These are phyloP conservation scores for Vespertilio murinus DNA, from an alignment of 2,797 vertebrate genomes.

Conservation along the genomic window DNA sequence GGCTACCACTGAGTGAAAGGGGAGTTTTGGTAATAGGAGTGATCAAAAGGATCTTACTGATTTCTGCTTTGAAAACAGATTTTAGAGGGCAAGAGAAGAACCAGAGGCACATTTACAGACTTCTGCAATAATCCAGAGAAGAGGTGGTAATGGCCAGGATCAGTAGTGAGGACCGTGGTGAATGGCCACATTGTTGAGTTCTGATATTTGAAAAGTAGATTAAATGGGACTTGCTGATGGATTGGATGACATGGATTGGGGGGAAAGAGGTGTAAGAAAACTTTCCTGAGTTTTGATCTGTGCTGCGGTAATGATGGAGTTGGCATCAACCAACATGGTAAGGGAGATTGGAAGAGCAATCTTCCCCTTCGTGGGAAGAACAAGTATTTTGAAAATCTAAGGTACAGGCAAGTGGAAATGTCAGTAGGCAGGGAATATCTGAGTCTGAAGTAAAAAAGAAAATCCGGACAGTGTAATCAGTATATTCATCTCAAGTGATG, in stretches of 20 bases:
- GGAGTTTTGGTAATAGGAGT: background rate
- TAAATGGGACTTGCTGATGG: background rate
- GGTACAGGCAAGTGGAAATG: background rate
- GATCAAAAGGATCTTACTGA: background rate
- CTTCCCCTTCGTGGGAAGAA: background rate
- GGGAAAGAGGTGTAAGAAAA: background rate
- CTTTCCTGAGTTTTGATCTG: background rate
- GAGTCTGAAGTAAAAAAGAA: background rate
- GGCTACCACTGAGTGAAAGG: background rate
- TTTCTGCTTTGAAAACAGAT: background rate
- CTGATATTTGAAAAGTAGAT: background rate
- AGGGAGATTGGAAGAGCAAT: background rate
- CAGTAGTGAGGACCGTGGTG: no score
- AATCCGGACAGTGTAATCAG: background rate
- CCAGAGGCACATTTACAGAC: background rate
- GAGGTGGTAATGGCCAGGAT: background rate
- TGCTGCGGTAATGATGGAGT: background rate
- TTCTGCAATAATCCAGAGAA: background rate
- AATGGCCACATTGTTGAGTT: background rate
- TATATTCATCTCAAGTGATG: no score
- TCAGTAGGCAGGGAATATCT: background rate
- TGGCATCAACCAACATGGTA: background rate
- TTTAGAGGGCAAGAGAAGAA: background rate
- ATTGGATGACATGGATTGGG: background rate
- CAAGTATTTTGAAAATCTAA: background rate